These are phyloP conservation scores for Hoplodrina ambigua DNA, from an alignment of 2,888 invertebrate genomes.

Conservation along the genomic window DNA sequence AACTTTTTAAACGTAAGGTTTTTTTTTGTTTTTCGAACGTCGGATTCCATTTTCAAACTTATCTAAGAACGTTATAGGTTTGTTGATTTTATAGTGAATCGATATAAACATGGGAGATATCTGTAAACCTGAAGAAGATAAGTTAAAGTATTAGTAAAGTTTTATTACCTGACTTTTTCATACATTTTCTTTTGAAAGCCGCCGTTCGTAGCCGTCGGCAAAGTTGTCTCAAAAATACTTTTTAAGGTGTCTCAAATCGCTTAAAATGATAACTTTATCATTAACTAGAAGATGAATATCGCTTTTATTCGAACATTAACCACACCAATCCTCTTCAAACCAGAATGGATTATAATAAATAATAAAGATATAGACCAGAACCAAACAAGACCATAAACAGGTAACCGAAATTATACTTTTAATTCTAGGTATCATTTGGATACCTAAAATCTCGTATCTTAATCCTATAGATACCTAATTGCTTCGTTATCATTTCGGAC, in stretches of 20 bases:
- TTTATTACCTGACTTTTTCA: too few species aligned
- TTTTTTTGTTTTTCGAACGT: neutral
- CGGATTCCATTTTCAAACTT: neutral
- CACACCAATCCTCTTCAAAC: neutral
- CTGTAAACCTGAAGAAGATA: too few species aligned
- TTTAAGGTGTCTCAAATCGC: too few species aligned
- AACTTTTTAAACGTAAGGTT: too few species aligned
- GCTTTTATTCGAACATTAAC: neutral
- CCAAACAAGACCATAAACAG: neutral
- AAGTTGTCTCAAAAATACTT: too few species aligned
- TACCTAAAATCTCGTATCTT: constrained; percentile 43
- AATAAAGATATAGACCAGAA: neutral
- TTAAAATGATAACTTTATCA: neutral
- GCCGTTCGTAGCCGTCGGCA: too few species aligned
- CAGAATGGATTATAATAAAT: neutral
- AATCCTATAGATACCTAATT: constrained; percentile 69
- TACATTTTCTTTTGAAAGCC: too few species aligned
- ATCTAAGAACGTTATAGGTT: neutral
- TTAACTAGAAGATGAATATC: neutral
- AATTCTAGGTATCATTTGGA: constrained; percentile 2
- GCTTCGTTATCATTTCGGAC: constrained; percentile 80
- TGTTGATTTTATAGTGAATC: too few species aligned
- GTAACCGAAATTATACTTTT: neutral
- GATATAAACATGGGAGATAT: too few species aligned
- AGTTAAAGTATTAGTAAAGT: too few species aligned